Evolutionary conservation across 1,140 invertebrate species (phyloP), one percentile per base, ranked within the genome.

Genomic region (Drosophila ficusphila): DNA sequence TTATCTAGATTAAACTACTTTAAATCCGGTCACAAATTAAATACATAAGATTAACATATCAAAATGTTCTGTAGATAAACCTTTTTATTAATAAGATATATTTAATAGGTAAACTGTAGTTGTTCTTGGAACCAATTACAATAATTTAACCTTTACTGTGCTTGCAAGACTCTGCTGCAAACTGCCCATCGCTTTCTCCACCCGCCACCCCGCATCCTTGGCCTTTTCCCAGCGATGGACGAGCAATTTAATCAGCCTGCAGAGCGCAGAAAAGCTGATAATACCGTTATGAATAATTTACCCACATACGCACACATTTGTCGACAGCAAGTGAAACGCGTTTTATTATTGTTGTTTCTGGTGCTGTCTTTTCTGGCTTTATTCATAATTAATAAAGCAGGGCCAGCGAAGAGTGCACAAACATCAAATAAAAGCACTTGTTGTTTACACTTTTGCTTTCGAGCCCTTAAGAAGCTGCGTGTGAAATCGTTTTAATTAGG

Each of bases 261-360:
- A 54, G 58, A 39, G 69, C 48, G 74, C 69, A 60, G 76, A 62
- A 82, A 86, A 77, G 73, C 81, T 81, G 82, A 86, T 86, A 88
- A 86, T 77, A 74, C 81, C 64, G 68, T 88, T 88, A 78, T 86
- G 82, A 82, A 86, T 88, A 88, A 86, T 88, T 82, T 78, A 75
- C 76, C 76, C 31, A 21, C 58, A 65, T 29, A 23, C 38, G 3
- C 47, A 12, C 31, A 25, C 46, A 34, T 0, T 27, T 11, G 29
- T 4, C 14, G 5, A 38, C 19, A 44, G 16, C 19, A 12, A 47
- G 41, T 18, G 51, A 71, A 47, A 46, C 16, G 38, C 52, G 44
- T 46, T 49, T 78, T 67, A 60, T 77, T 77, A 62, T 78, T 74
- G 58, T 71, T 67, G 58, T 71, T 67, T 39, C 27, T 69, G 19